Evolutionary conservation across 2,113 vertebrate species (phyloP).

Genomic region (Dascyllus trimaculatus): DNA sequence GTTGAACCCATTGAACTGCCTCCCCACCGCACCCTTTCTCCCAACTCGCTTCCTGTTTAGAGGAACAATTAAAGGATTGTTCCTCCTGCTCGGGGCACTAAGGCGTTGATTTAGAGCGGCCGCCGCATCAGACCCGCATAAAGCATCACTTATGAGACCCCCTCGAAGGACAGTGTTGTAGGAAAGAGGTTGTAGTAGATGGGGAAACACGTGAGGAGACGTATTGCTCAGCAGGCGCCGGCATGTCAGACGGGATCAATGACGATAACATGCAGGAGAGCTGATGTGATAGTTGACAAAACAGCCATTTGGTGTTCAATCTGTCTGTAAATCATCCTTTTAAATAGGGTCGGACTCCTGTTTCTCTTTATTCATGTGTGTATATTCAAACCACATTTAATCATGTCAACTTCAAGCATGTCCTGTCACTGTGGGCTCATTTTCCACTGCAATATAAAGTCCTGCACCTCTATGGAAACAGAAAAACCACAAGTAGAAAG

Average conservation of each 20-base stretch:
- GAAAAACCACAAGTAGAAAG: too few relatives aligned
- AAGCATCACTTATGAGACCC: slow-evolving; percentile 36
- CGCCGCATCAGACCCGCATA: slow-evolving; percentile 38
- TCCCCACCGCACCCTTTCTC: slow-evolving; percentile 58
- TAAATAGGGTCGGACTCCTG: too few relatives aligned
- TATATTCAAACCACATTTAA: too few relatives aligned
- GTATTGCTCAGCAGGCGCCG: background rate
- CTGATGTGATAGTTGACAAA: background rate
- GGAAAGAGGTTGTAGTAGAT: slow-evolving; percentile 1
- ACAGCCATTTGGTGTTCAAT: too few relatives aligned
- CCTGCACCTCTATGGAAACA: too few relatives aligned
- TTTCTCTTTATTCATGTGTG: too few relatives aligned
- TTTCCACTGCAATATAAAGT: too few relatives aligned
- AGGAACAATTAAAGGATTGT: slow-evolving; percentile 78
- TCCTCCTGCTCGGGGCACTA: slow-evolving; percentile 45
- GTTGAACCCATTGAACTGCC: slow-evolving; percentile 71
- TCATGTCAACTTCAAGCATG: too few relatives aligned
- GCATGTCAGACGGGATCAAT: background rate
- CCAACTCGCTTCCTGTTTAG: slow-evolving; percentile 80
- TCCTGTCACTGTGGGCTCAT: too few relatives aligned
- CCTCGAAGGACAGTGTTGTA: background rate
- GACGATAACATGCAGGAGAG: background rate
- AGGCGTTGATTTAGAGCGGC: slow-evolving; percentile 60
- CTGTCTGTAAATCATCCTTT: too few relatives aligned
- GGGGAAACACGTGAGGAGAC: background rate